Evolutionary conservation across 2,888 invertebrate genomes (phyloP).

Genomic region (Pachycephus smyrnensis): DNA sequence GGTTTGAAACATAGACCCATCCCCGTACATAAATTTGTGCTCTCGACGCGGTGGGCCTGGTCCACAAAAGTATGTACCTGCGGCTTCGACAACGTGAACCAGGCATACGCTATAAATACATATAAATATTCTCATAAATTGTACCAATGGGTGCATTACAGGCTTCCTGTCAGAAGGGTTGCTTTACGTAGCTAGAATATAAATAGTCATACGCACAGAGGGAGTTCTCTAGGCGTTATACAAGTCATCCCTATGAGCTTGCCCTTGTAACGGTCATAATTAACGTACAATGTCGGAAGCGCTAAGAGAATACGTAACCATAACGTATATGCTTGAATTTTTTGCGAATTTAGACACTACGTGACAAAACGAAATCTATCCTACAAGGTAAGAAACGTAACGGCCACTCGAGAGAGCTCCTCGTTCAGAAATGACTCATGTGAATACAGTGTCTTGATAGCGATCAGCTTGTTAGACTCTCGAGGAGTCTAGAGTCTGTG

Average conservation of each 20-base stretch:
- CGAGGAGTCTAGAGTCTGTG: constrained; percentile 38
- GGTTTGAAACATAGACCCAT: constrained; percentile 24
- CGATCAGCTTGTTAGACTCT: constrained; percentile 64
- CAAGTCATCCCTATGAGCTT: neutral
- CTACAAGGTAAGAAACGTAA: neutral
- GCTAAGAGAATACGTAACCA: neutral
- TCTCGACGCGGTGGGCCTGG: constrained; percentile 31
- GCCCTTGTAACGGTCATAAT: neutral
- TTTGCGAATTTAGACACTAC: neutral
- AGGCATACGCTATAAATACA: constrained; percentile 49
- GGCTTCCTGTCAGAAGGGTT: constrained; percentile 24
- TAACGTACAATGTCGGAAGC: neutral
- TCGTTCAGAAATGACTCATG: constrained; percentile 54
- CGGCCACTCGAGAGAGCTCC: constrained; percentile 7
- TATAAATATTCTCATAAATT: constrained; percentile 58
- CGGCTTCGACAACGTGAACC: constrained; percentile 30
- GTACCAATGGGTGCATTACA: constrained; percentile 45
- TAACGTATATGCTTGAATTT: neutral
- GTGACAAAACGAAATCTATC: neutral
- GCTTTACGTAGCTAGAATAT: neutral
- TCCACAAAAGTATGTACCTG: constrained; percentile 28
- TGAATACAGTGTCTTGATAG: constrained; percentile 51
- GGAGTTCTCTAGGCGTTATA: neutral
- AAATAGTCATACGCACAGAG: neutral
- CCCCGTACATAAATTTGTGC: constrained; percentile 37